phyloP scores from a whole-genome alignment of 2,797 vertebrate species.

The Pangasius sanitwongsei region DNA sequence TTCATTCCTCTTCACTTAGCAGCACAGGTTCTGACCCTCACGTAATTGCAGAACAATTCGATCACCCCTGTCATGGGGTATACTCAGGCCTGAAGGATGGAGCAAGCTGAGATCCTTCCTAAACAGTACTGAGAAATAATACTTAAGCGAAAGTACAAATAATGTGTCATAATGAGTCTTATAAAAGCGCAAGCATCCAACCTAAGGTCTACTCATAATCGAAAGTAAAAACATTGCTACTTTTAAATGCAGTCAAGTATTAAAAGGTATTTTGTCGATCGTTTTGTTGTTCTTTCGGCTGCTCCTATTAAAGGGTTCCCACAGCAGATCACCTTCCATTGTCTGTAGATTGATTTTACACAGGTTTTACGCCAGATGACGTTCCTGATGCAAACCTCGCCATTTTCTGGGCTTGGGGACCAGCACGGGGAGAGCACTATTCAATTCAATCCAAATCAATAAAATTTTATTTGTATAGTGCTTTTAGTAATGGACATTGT shows the following conservation, averaged over 20 bases:
- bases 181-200: not conserved
- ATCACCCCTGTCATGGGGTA: not conserved
- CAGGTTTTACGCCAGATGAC: too few relatives aligned
- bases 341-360: too few relatives aligned
- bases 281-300: not conserved
- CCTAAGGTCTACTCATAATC: not conserved
- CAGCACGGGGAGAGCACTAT: too few relatives aligned
- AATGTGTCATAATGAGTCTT: not conserved
- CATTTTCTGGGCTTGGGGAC: too few relatives aligned
- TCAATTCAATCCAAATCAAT: too few relatives aligned
- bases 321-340: too few relatives aligned
- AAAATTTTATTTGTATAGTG: too few relatives aligned
- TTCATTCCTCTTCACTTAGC: constrained; percentile 11
- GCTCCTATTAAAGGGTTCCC: too few relatives aligned
- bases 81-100: not conserved
- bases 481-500: too few relatives aligned
- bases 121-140: not conserved
- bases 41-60: not conserved
- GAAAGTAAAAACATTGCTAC: not conserved
- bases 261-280: too few relatives aligned
- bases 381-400: too few relatives aligned
- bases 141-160: not conserved
- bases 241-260: not conserved
- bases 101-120: not conserved
- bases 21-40: not conserved